Evolutionary conservation across 2,888 invertebrate genomes (phyloP).

Genomic region (Clostera curtula): DNA sequence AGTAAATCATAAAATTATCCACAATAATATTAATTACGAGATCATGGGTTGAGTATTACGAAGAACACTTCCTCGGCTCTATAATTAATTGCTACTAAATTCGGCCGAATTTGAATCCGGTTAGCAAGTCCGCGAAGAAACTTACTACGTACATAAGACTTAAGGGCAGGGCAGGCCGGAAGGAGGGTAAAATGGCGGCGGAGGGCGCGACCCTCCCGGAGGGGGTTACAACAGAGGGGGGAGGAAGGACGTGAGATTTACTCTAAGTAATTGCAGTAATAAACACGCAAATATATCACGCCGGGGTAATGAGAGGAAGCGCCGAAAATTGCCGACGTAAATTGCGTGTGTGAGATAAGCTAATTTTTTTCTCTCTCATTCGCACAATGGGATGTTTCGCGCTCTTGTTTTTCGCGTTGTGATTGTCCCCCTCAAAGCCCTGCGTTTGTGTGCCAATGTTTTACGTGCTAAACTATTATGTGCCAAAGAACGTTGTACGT

Average conservation of each 20-base stretch:
- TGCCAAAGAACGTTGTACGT: no score
- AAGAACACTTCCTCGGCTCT: slow-evolving; percentile 62
- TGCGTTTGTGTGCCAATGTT: no score
- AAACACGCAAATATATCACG: slow-evolving; percentile 76
- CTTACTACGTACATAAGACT: slow-evolving; percentile 75
- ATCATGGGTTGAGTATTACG: slow-evolving; percentile 52
- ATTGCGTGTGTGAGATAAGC: slow-evolving; percentile 75
- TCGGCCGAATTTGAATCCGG: slow-evolving; percentile 74
- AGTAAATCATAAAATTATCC: slow-evolving; percentile 50
- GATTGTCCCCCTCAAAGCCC: slow-evolving; percentile 18
- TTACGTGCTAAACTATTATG: no score
- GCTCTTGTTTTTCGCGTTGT: slow-evolving; percentile 21
- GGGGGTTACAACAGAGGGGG: slow-evolving; percentile 37
- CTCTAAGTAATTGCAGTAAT: slow-evolving; percentile 77
- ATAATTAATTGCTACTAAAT: slow-evolving; percentile 76
- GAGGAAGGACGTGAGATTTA: slow-evolving; percentile 76
- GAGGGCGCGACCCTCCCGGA: slow-evolving; percentile 66
- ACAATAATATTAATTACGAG: slow-evolving; percentile 60
- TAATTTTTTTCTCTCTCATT: slow-evolving; percentile 52
- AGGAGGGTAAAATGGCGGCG: slow-evolving; percentile 69
- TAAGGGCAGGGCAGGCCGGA: slow-evolving; percentile 73
- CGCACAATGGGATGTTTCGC: slow-evolving; percentile 20
- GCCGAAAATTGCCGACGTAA: slow-evolving; percentile 69
- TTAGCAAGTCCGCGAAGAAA: slow-evolving; percentile 73
- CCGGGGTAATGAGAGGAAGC: slow-evolving; percentile 73